Base-by-base conservation (phyloP, 2,888 invertebrate species). In the Caenorhabditis panamensis region DNA sequence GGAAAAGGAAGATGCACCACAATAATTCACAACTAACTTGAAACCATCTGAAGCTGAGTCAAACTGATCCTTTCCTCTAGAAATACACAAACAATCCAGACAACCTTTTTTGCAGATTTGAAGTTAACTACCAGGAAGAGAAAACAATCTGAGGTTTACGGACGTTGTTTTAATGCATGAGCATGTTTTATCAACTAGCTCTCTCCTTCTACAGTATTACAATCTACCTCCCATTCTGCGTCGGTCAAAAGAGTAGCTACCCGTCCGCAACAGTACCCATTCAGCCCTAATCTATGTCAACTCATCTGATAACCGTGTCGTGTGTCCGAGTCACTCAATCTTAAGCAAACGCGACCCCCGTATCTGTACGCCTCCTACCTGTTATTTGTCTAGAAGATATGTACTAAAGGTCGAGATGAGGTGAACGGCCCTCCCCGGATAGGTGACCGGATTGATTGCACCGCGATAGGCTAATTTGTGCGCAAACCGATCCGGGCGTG, bases 281-380 rank as follows among this genome's bases (percentile, higher is more conserved):
- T 47, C 41, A 16, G 13, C 24, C 28, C 20, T 31, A 22, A 31
- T 71, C 66, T 73, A 51, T 64, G 73, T 73, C 64, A 73, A 73
- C 73, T 66, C 58, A 73, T 73, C 73, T 73, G 73, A 73, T 73
- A 73, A 73, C 73, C 73, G 59, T 73, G 72, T 64, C 63, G 26
- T 56, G 41, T 47, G 56, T 41, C 51, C 49, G 36, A 71, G 54
- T 72, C 73, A 73, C 73, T 73, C 73, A 73, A 73, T 73, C 73
- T 73, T 73, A 66, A 73, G 66, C 66, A 73, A 73, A 73, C 66
- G 69, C 28, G 37, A 59, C 69, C 56, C 20, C 58, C 22, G 41
- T 36, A 28, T 71, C 59, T 54, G 56, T 71, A 61, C 37, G 24
- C 20, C 22, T 37, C 59, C 59, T 59, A 31, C 44, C 47, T 61